Evolutionary conservation across 2,888 invertebrate genomes (phyloP), one percentile per base, ranked within the genome.

Genomic region (Hemistola chrysoprasaria): DNA sequence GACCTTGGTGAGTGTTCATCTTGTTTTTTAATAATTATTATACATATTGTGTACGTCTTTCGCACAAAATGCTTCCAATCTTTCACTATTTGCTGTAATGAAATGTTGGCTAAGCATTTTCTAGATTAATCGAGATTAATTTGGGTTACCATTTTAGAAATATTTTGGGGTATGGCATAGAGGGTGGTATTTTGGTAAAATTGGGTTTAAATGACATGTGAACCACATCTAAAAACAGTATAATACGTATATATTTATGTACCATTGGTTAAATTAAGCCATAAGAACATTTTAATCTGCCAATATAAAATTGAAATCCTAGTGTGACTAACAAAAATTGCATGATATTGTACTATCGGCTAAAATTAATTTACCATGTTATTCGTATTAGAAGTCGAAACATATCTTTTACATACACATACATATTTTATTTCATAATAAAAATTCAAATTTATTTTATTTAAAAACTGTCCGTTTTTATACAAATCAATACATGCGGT

Each of bases 1-100:
- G 68, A 77, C 62, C 77, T 75, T 73, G 87, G 87, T 88, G 88
- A 88, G 87, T 88, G 86, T 80, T 76, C 83, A 85, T 85, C 77
- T 70, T 86, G 76, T 81, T 82, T 81, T 29, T 82, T 79, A 82
- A 76, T 79, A 60, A 62, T 48, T 48, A 39, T 42, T 39, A 22
- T 40, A 40, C 33, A 37, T 63, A 62, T 58, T 71, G 75, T 77
- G 68, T 67, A 62, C 65, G 77, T 77, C 63, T 59, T 59, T 55
- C 46, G 55, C 65, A 64, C 64, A 59, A 54, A 61, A 64, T 60
- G 59, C 56, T 62, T 64, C 36, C 49, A 35, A 50, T 56, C 29
- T 53, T 53, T 36, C 37, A 53, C 47, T 50, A 26, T 53, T 48
- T 47, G 56, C 48, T 52, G 43, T 53, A 28, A 30, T 40, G 48